These are phyloP conservation scores for Cryptus viduatorius DNA, from an alignment of 2,888 invertebrate genomes.

Conservation along the genomic window DNA sequence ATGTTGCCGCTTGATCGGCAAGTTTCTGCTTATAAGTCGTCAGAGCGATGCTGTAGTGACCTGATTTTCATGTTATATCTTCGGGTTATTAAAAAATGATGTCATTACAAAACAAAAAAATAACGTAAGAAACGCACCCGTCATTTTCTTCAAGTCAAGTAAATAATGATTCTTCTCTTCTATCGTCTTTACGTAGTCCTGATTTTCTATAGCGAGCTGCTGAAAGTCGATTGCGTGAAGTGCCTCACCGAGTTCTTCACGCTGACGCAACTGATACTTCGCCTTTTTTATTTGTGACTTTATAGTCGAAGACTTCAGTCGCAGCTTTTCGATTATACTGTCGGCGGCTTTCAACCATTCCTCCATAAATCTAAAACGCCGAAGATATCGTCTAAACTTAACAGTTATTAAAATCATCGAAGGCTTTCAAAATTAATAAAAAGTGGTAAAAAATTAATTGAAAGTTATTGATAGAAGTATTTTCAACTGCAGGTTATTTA, in stretches of 20 bases:
- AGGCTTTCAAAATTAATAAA: not conserved
- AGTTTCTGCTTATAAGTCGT: constrained; percentile 87
- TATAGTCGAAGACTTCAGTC: constrained; percentile 87
- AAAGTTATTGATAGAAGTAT: not conserved
- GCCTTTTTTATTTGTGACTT: constrained; percentile 87
- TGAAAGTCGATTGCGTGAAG: constrained; percentile 89
- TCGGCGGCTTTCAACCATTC: constrained; percentile 87
- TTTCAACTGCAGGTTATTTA: not conserved
- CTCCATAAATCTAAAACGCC: constrained; percentile 87
- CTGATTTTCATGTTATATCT: constrained; percentile 64
- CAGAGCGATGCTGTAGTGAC: constrained; percentile 86
- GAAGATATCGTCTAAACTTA: constrained; percentile 30
- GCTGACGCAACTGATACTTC: constrained; percentile 86
- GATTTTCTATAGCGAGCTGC: constrained; percentile 88
- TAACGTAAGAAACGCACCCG: constrained; percentile 82
- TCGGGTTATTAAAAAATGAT: not conserved
- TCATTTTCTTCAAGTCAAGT: constrained; percentile 87
- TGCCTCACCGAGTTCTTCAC: constrained; percentile 87
- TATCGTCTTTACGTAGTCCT: constrained; percentile 85
- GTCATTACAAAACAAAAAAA: not conserved
- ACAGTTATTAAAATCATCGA: not conserved
- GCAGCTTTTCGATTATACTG: constrained; percentile 87
- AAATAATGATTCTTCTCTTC: constrained; percentile 87
- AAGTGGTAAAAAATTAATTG: not conserved
- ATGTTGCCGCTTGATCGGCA: constrained; percentile 85